phyloP scores from a whole-genome alignment of 2,113 vertebrate species.

The Hymenochirus boettgeri region DNA sequence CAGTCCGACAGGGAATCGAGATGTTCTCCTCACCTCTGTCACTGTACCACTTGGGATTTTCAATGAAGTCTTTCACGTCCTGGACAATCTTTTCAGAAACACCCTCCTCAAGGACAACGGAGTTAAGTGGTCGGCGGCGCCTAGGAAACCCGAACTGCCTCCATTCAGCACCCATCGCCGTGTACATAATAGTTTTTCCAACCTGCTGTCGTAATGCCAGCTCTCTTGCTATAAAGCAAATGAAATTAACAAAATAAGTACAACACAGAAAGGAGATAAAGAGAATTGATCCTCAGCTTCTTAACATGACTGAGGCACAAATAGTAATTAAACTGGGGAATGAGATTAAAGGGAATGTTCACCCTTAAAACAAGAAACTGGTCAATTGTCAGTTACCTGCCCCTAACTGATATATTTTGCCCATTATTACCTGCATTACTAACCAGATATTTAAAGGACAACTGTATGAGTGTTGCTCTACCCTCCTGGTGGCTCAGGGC shows the following conservation, averaged over 20 bases:
- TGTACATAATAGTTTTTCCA: slow-evolving; percentile 93
- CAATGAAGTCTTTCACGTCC: slow-evolving; percentile 91
- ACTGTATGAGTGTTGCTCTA: too few species aligned
- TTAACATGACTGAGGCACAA: background rate
- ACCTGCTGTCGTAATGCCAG: slow-evolving; percentile 89
- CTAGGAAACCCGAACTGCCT: slow-evolving; percentile 89
- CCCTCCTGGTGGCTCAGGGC: too few species aligned
- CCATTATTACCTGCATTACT: too few species aligned
- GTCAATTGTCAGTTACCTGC: too few species aligned
- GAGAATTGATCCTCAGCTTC: too few species aligned
- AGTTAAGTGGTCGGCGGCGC: slow-evolving; percentile 80
- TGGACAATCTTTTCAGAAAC: slow-evolving; percentile 78
- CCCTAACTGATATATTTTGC: too few species aligned
- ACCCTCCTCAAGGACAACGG: slow-evolving; percentile 81
- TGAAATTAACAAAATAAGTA: background rate
- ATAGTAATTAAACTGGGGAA: too few species aligned
- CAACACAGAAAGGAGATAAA: background rate
- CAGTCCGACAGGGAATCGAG: too few species aligned
- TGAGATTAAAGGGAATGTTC: too few species aligned
- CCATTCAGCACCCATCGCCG: slow-evolving; percentile 88
- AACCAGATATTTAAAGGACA: too few species aligned
- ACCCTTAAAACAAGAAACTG: too few species aligned
- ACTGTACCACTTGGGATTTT: slow-evolving; percentile 91
- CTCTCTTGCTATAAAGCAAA: slow-evolving; percentile 70
- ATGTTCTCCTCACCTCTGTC: slow-evolving; percentile 78